phyloP scores from a whole-genome alignment of 2,113 vertebrate species.

The Plecotus auritus region DNA sequence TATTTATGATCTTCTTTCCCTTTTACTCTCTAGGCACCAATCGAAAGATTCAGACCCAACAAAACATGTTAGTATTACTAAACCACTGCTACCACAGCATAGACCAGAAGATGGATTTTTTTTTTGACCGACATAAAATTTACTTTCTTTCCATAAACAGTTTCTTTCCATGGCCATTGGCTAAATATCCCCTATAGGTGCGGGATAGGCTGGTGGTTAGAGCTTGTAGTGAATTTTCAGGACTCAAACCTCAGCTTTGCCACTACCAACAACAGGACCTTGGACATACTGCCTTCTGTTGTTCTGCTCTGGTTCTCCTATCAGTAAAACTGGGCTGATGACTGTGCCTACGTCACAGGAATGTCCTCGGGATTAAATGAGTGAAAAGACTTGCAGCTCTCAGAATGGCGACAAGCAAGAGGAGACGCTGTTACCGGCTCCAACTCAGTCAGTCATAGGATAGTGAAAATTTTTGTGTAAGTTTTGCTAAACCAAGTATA shows the following conservation, averaged over 20 bases:
- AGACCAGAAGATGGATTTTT: neutral
- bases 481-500: neutral
- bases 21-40: conserved; percentile 35
- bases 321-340: neutral
- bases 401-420: neutral
- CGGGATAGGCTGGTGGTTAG: neutral
- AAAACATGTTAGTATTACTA: neutral
- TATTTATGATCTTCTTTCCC: neutral
- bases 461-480: neutral
- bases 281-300: neutral
- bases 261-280: neutral
- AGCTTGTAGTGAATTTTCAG: neutral
- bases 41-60: conserved; percentile 5
- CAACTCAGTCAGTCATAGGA: neutral
- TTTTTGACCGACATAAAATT: neutral
- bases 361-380: neutral
- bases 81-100: neutral
- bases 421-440: neutral
- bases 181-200: neutral
- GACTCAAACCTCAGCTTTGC: neutral
- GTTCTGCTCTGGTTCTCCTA: neutral
- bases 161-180: neutral
- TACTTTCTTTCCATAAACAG: neutral
- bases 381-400: neutral
- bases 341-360: neutral